Conservation (phyloP, 2,797 vertebrate species). For the Pelochelys cantorii region DNA sequence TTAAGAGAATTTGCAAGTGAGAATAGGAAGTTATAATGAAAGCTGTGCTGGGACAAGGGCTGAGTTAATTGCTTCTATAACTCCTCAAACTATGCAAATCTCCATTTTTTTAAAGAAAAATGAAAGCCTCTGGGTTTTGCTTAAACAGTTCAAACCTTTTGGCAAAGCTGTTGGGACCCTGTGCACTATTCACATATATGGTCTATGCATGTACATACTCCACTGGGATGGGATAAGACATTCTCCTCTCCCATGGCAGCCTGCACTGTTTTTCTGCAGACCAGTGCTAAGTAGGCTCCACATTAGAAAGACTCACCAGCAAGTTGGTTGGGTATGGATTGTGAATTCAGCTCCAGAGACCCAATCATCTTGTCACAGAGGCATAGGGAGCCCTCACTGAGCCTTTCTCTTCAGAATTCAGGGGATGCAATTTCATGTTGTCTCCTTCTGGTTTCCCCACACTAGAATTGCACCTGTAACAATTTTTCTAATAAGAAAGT, state of each 20-base stretch:
- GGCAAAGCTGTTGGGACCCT: not conserved
- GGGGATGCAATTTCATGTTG: not conserved
- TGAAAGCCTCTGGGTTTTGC: slow-evolving; percentile 34
- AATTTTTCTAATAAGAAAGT: not conserved
- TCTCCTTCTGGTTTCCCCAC: not conserved
- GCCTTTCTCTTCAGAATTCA: not conserved
- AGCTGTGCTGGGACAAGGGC: not conserved
- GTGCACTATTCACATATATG: not conserved
- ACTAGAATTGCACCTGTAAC: not conserved
- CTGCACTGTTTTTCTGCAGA: not conserved
- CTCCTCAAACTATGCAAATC: slow-evolving; percentile 23
- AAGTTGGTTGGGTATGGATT: rapidly evolving
- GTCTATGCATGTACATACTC: not conserved
- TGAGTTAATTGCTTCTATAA: slow-evolving; percentile 33
- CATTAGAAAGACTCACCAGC: not conserved
- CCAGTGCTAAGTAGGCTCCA: rapidly evolving
- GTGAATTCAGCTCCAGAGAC: not conserved
- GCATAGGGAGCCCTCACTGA: rapidly evolving
- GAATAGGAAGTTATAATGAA: slow-evolving; percentile 36
- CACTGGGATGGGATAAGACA: not conserved
- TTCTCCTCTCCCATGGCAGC: not conserved
- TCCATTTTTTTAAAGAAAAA: slow-evolving; percentile 17
- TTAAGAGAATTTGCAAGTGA: not conserved
- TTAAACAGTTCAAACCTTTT: slow-evolving; percentile 6
- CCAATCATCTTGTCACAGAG: not conserved